Conservation (phyloP, 1,140 invertebrate species). For the Lepidurus couesii region DNA sequence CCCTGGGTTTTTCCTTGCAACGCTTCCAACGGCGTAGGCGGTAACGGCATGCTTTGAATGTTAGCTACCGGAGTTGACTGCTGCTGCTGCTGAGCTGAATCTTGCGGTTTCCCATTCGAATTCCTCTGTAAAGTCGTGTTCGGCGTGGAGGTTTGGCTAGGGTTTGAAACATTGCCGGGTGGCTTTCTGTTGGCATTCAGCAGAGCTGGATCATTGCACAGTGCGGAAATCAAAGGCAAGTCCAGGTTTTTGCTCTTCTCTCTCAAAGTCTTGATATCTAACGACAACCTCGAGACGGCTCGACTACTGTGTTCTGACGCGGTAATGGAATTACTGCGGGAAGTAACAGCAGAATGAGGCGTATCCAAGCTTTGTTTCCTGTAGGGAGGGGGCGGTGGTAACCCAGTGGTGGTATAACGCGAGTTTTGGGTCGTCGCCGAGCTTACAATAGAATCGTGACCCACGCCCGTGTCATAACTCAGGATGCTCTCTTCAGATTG, state of each 20-base stretch:
- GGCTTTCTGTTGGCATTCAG: slow-evolving; percentile 68
- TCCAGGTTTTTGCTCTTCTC: slow-evolving; percentile 82
- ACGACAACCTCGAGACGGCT: slow-evolving; percentile 42
- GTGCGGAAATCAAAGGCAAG: slow-evolving; percentile 76
- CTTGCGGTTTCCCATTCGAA: background rate
- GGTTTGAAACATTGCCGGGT: background rate
- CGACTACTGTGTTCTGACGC: slow-evolving; percentile 25
- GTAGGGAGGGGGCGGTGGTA: slow-evolving; percentile 39
- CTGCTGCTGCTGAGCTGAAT: background rate
- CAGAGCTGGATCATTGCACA: slow-evolving; percentile 80
- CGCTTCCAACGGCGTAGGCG: slow-evolving; percentile 32
- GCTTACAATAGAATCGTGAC: background rate
- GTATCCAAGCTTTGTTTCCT: slow-evolving; percentile 37
- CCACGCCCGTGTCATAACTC: slow-evolving; percentile 36
- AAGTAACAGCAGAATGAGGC: slow-evolving; percentile 31
- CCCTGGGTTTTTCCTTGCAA: slow-evolving; percentile 33
- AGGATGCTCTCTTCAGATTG: slow-evolving; percentile 40
- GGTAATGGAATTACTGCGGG: slow-evolving; percentile 29
- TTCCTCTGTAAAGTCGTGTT: background rate
- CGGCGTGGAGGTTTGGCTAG: background rate
- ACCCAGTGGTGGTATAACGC: slow-evolving; percentile 25
- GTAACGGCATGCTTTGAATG: slow-evolving; percentile 34
- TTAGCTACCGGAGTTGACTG: background rate
- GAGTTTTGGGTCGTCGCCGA: slow-evolving; percentile 29
- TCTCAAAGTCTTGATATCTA: slow-evolving; percentile 71